These are phyloP conservation scores for Caenorhabditis wallacei DNA, from an alignment of 2,888 invertebrate genomes.

Conservation along the genomic window DNA sequence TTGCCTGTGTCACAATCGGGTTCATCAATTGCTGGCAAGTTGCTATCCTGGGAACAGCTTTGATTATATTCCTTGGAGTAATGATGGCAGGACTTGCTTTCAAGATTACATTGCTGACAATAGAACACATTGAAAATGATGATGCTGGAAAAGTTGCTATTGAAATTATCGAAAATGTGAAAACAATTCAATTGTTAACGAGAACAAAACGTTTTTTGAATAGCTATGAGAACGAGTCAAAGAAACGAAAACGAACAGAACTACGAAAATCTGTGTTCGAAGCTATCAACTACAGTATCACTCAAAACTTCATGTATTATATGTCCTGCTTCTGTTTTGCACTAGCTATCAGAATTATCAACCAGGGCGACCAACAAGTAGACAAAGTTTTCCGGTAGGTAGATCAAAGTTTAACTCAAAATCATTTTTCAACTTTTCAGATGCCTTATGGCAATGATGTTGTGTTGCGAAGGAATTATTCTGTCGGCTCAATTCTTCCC, in stretches of 20 bases:
- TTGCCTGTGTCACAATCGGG: slow-evolving; percentile 83
- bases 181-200: slow-evolving; percentile 84
- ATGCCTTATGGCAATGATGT: slow-evolving; percentile 69
- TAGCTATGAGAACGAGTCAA: slow-evolving; percentile 74
- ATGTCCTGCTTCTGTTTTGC: slow-evolving; percentile 69
- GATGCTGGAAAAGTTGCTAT: slow-evolving; percentile 85
- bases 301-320: slow-evolving; percentile 73
- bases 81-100: slow-evolving; percentile 84
- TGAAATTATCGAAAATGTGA: slow-evolving; percentile 84
- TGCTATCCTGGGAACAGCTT: slow-evolving; percentile 69
- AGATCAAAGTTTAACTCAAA: neutral
- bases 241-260: slow-evolving; percentile 62
- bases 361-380: slow-evolving; percentile 52
- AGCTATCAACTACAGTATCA: slow-evolving; percentile 70
- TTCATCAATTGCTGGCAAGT: slow-evolving; percentile 84
- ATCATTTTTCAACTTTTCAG: slow-evolving; percentile 32
- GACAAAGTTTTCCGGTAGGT: slow-evolving; percentile 64
- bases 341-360: slow-evolving; percentile 68
- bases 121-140: slow-evolving; percentile 83
- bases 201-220: slow-evolving; percentile 83
- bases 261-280: slow-evolving; percentile 62
- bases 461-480: slow-evolving; percentile 73
- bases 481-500: slow-evolving; percentile 80
- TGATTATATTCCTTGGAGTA: slow-evolving; percentile 83
- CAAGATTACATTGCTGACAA: slow-evolving; percentile 83